Evolutionary conservation across 2,888 invertebrate genomes (phyloP), one percentile per base, ranked within the genome.

Genomic region (Scaeva pyrastri): DNA sequence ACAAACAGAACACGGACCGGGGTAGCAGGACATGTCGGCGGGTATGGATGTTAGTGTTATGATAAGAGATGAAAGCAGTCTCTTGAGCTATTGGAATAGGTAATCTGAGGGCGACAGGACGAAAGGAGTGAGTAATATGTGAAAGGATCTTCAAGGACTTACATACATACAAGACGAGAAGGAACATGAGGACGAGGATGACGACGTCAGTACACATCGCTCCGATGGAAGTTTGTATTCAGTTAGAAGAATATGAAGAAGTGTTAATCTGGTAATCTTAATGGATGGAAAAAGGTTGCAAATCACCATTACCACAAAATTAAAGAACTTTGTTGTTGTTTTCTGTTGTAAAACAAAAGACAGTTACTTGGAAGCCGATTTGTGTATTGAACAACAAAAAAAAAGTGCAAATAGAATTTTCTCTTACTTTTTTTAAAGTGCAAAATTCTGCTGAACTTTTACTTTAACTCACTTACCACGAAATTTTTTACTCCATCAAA

Each of bases 261-360:
- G 77, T 82, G 77, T 78, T 82, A 82, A 82, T 82, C 82, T 73
- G 62, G 60, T 76, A 76, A 85, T 80, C 76, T 75, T 55, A 45
- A 31, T 26, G 71, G 72, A 68, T 76, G 52, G 12, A 66, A 75
- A 75, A 80, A 80, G 66, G 36, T 76, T 72, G 52, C 39, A 26
- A 50, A 70, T 41, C 21, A 62, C 55, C 68, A 73, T 85, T 73
- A 68, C 72, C 76, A 76, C 76, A 73, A 76, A 76, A 85, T 80
- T 76, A 76, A 84, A 79, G 76, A 79, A 26, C 26, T 26, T 26
- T 26, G 7, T 26, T 26, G 5, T 26, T 26, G 26, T n/a, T n/a
- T n/a, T n/a, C n/a, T n/a, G n/a, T n/a, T n/a, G n/a, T n/a, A n/a
- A n/a, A n/a, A n/a, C n/a, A n/a, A n/a, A n/a, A n/a, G n/a, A n/a